phyloP scores from a whole-genome alignment of 2,113 vertebrate species.

The Odontesthes bonariensis region DNA sequence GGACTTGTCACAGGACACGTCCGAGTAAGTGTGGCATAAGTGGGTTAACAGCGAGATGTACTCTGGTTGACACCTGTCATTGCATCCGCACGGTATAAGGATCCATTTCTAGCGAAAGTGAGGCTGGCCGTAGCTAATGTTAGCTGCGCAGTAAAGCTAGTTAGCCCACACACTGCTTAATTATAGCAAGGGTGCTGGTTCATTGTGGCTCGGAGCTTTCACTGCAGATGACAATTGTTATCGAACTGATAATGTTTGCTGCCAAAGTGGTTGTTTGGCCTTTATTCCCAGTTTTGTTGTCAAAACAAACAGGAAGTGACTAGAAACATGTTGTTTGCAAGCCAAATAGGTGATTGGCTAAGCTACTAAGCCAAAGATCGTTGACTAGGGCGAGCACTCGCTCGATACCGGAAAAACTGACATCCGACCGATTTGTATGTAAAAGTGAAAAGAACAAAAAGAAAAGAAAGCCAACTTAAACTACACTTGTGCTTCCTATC shows the following conservation, averaged over 20 bases:
- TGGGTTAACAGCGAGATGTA: too few species aligned
- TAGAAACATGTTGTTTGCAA: not conserved
- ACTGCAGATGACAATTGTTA: not conserved
- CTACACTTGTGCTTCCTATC: too few species aligned
- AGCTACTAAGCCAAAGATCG: constrained; percentile 26
- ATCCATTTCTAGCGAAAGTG: not conserved
- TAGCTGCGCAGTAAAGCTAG: constrained; percentile 13
- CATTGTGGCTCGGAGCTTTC: not conserved
- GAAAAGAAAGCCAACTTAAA: too few species aligned
- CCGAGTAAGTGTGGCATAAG: not conserved
- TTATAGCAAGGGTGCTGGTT: rapidly evolving
- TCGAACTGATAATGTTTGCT: rapidly evolving
- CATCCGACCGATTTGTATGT: too few species aligned
- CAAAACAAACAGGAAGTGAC: constrained; percentile 37
- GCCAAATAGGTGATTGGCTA: constrained; percentile 37
- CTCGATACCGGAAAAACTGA: not conserved
- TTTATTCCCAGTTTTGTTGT: not conserved
- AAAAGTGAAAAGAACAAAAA: not conserved
- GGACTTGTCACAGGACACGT: not conserved
- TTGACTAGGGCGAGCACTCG: not conserved
- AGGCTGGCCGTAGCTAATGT: constrained; percentile 1
- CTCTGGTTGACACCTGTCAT: too few species aligned
- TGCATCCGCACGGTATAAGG: not conserved
- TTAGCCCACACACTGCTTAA: constrained; percentile 4
- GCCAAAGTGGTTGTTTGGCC: not conserved